Conservation (phyloP, 2,113 vertebrate species). For the Ailurus styani region DNA sequence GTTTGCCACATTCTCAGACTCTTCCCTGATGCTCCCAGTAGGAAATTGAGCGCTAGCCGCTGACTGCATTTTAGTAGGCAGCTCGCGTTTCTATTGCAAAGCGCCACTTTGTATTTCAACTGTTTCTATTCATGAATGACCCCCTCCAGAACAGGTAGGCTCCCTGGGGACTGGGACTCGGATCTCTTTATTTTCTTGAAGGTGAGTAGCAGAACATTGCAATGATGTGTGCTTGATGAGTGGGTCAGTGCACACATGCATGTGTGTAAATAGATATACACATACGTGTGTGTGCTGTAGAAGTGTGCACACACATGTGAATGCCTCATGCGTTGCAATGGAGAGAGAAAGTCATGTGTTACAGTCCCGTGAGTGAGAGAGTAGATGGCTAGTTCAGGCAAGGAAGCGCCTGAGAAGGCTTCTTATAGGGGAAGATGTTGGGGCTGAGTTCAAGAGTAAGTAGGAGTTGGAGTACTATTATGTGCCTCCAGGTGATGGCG, state of each 20-base stretch:
- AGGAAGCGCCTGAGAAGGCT: background rate
- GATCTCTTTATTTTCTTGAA: background rate
- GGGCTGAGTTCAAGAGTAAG: background rate
- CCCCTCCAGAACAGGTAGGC: no score
- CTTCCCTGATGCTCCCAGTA: background rate
- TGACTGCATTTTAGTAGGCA: background rate
- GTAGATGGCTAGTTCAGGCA: background rate
- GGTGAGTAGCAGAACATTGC: background rate
- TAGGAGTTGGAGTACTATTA: no score
- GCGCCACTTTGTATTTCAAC: background rate
- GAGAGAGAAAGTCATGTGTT: background rate
- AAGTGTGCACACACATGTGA: background rate
- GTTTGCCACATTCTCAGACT: no score
- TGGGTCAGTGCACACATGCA: accelerated
- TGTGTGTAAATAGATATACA: background rate
- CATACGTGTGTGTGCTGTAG: background rate
- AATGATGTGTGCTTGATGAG: background rate
- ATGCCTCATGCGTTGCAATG: background rate
- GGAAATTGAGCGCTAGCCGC: background rate
- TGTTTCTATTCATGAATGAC: background rate
- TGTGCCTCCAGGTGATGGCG: background rate
- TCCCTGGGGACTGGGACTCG: background rate
- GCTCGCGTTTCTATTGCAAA: background rate
- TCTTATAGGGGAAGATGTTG: accelerated
- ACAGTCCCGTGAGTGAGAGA: no score